Evolutionary conservation across 2,113 vertebrate species (phyloP).

Genomic region (Engystomops pustulosus): DNA sequence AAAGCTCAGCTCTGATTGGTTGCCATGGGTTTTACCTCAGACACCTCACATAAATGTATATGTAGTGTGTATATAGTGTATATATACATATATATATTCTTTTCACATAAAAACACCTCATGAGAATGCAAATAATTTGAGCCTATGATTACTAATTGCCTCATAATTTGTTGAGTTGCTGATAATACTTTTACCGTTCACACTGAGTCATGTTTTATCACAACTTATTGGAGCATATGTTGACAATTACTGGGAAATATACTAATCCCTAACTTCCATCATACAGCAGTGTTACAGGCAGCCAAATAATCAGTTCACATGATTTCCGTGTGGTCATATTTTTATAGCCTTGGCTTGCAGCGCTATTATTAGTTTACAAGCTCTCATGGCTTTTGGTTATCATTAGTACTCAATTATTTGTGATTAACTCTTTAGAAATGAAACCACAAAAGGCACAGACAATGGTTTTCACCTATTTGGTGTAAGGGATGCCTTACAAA

Average conservation of each 20-base stretch:
- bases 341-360: constrained; percentile 4
- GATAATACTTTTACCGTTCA: constrained; percentile 11
- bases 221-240: constrained; percentile 4
- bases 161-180: constrained; percentile 22
- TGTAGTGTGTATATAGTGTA: too few relatives aligned
- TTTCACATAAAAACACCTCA: too few relatives aligned
- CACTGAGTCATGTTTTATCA: constrained; percentile 4
- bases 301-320: constrained; percentile 12
- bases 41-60: too few relatives aligned
- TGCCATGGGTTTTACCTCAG: too few relatives aligned
- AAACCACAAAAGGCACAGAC: background rate
- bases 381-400: background rate
- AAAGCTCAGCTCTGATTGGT: too few relatives aligned
- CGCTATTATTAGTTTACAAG: constrained; percentile 6
- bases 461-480: background rate
- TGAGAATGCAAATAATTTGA: constrained; percentile 8
- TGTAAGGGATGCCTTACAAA: background rate
- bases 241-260: constrained; percentile 19
- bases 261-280: background rate
- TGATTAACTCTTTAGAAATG: constrained; percentile 25
- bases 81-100: too few relatives aligned
- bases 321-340: background rate
- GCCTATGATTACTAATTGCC: background rate
- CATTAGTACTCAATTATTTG: background rate
- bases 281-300: background rate